Conservation (phyloP, 1,140 invertebrate genomes). For the Pseudomyrmex cubaensis region DNA sequence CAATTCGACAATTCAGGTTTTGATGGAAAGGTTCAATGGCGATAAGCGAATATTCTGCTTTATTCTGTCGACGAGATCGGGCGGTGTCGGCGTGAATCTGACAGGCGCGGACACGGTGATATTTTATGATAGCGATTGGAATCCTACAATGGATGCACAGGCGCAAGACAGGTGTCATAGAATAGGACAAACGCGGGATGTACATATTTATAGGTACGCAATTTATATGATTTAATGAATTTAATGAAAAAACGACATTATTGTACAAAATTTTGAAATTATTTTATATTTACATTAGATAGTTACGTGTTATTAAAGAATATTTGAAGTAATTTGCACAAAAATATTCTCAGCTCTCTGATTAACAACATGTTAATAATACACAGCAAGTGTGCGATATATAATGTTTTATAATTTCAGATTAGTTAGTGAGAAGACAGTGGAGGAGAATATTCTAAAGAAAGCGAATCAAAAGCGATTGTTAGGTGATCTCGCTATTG, state of each 20-base stretch:
- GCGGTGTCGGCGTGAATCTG: slow-evolving; percentile 99
- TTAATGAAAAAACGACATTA: slow-evolving; percentile 14
- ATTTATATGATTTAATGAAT: background rate
- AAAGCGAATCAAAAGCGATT: slow-evolving; percentile 99
- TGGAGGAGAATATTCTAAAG: slow-evolving; percentile 99
- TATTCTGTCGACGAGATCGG: slow-evolving; percentile 98
- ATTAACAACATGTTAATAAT: background rate
- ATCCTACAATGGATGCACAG: slow-evolving; percentile 99
- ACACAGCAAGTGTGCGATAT: background rate
- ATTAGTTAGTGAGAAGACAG: slow-evolving; percentile 97
- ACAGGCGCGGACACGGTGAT: slow-evolving; percentile 99
- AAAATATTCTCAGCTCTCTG: background rate
- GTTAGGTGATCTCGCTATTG: slow-evolving; percentile 98
- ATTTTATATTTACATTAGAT: no score
- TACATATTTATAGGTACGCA: slow-evolving; percentile 96
- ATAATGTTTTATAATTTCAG: slow-evolving; percentile 82
- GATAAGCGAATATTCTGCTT: slow-evolving; percentile 98
- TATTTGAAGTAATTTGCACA: no score
- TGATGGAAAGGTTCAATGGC: slow-evolving; percentile 99
- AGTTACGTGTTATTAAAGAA: no score
- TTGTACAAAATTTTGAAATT: background rate
- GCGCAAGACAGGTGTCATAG: slow-evolving; percentile 99
- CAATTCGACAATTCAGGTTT: slow-evolving; percentile 84
- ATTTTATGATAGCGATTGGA: slow-evolving; percentile 99
- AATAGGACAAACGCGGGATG: slow-evolving; percentile 99